Evolutionary conservation across 2,797 vertebrate species (phyloP), one percentile per base, ranked within the genome.

Genomic region (Loris lydekkerianus): DNA sequence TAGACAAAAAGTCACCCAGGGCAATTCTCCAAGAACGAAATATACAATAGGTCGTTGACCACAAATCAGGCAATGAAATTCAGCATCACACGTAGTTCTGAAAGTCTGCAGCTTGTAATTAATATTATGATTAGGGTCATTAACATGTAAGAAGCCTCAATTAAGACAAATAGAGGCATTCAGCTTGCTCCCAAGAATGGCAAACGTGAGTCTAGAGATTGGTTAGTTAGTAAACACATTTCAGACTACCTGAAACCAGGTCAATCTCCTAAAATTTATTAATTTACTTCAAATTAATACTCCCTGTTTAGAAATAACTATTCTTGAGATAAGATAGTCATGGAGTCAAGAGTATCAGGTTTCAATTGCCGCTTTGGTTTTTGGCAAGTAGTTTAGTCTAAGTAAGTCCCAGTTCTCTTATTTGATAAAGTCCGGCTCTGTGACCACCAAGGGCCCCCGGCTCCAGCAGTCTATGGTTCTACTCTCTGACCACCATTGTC

Each of bases 1-100:
- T 14, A n/a, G 46, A 31, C n/a, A 13, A 92, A 78, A 14, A 82
- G 18, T 10, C 92, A 75, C 65, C 86, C 15, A 46, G 23, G 65
- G 65, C 80, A 67, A 20, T 49, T 75, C 95, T 96, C 56, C 6
- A 13, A 87, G 86, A 61, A 97, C 46, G 84, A 69, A 93, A 10
- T 25, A 63, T n/a, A 49, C 60, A 4, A 70, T 86, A 25, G 73
- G 2, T 13, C 37, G 94, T 58, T n/a, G 87, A 5, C 72, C 10
- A 0, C 14, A 40, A 82, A 37, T 15, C 25, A 15, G 10, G 20
- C 46, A 21, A 93, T 40, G 61, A 97, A 61, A 95, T 4, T 29
- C 2, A n/a, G 43, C 61, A 69, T 2, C 29, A 1, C 3, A 37
- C 31, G 27, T 75, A 27, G 9, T 10, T 81, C 86, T 75, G 27